phyloP scores from a whole-genome alignment of 2,797 vertebrate genomes.

The Setipinna tenuifilis region DNA sequence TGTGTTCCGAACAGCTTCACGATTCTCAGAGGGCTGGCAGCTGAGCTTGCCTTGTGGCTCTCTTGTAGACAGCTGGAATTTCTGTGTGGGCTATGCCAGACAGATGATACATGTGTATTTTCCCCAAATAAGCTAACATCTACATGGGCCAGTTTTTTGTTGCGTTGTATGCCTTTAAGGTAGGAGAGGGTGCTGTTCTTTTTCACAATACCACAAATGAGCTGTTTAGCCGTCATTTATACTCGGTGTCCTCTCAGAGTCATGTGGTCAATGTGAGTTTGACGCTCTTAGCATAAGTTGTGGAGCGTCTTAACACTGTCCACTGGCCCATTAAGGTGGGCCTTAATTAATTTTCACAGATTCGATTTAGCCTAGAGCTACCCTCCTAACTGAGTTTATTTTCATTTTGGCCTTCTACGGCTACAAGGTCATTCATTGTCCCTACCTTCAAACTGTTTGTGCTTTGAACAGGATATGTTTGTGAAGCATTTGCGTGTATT shows the following conservation, averaged over 20 bases:
- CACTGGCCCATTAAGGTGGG: background rate
- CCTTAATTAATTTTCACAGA: background rate
- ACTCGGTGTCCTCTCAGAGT: background rate
- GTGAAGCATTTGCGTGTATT: background rate
- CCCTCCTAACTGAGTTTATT: background rate
- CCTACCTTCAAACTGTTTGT: background rate
- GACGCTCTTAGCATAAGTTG: background rate
- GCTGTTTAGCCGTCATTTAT: background rate
- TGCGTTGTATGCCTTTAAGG: background rate
- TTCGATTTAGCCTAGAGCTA: background rate
- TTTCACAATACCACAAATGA: background rate
- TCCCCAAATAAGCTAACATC: background rate
- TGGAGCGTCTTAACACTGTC: background rate
- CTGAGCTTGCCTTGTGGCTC: background rate
- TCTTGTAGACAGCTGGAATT: constrained; percentile 2
- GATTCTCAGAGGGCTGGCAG: background rate
- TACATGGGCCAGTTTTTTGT: background rate
- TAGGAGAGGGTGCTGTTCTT: background rate
- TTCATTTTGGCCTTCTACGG: background rate
- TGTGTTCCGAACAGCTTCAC: background rate
- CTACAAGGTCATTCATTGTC: background rate
- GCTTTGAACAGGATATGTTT: background rate
- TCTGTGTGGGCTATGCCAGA: background rate
- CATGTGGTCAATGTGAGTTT: background rate
- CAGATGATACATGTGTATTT: background rate